Base-by-base conservation (phyloP, 2,797 vertebrate species). In the Pseudochirops cupreus region DNA sequence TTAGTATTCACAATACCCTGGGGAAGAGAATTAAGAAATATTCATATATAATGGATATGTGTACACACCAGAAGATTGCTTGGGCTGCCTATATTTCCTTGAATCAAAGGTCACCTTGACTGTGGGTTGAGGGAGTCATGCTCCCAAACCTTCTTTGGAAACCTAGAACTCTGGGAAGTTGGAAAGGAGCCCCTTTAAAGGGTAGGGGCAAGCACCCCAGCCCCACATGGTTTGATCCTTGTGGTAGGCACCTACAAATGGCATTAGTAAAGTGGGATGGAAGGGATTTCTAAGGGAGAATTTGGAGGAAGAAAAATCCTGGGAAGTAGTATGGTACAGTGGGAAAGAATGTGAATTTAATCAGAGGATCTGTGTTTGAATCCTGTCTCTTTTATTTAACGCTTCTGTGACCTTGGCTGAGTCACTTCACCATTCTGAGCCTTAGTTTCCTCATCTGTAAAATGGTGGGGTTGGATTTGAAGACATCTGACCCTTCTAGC, bases 41-140 rank as follows among this genome's bases (percentile, higher is more conserved):
- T 14, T 95, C 92, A 24, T 96, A 96, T 67, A 62, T n/a, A 10
- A 92, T 67, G 57, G 33, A 91, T 24, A 29, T 74, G 28, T 10
- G 46, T 93, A 96, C 59, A 93, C 90, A 91, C 50, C 39, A 92
- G 96, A 33, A 52, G 94, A 92, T 94, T 92, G 39, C 53, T 90
- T 93, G 46, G 58, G 95, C 31, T 39, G 18, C n/a, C 93, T 94
- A 57, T 54, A 95, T 14, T 5, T 12, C 91, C 50, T 94, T 57
- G 91, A 95, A 93, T 92, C 91, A 54, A 91, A 67, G 52, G 3
- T 93, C 57, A 58, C 39, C 4, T 82, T 26, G 39, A 10, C 21
- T 26, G 74, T 82, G 7, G 74, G 39, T 46, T 82, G 74, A 82
- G n/a, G n/a, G 7, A 74, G n/a, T 18, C n/a, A 46, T 46, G 21